Base-by-base conservation (phyloP, 2,797 vertebrate species). In the Alca torda region DNA sequence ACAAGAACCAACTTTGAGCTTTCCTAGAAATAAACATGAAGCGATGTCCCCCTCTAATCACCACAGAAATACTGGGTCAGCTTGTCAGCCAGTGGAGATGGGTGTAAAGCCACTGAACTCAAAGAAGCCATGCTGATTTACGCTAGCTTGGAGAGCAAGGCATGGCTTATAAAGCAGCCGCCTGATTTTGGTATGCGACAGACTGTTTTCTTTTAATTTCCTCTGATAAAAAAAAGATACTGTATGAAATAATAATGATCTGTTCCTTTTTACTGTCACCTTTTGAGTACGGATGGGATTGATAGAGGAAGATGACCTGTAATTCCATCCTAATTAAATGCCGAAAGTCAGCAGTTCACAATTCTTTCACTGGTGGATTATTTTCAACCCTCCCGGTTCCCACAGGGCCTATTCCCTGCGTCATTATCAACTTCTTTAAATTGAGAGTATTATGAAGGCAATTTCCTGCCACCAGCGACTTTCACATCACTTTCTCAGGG, bases 381-480 rank as follows among this genome's bases (percentile, higher is more conserved):
- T 95, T 96, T 94, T 75, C 89, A 81, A 39, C 65, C 73, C 31
- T 59, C 73, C 20, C 8, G 1, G 67, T 48, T 92, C 95, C 96
- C 93, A 48, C 73, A 84, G 92, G 96, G 81, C 87, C 92, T 51
- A 69, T 96, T 96, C 92, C 92, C 84, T 81, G 65, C 0, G 6
- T 93, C 93, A 86, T 94, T 93, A 93, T 68, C 79, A 96, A 93
- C 79, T 94, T 93, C 61, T 94, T 87, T 4, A 78, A 94, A 96
- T 88, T 89, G 95, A 65, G 95, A 96, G 84, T 86, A 81, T 92
- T 94, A 93, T 73, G 85, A 96, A 94, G 87, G 95, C 93, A 88
- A 95, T 96, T 96, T 95, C 91, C 94, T 96, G 82, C 94, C 84
- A 73, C 89, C 79, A 76, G 93, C 12, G 5, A 84, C 89, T 92